Percentiles rank a stretch among this genome's conserved stretches.
Evolutionary conservation across 2,797 vertebrate genomes (phyloP).

Genomic region (Petrocephalus schoutedeni): DNA sequence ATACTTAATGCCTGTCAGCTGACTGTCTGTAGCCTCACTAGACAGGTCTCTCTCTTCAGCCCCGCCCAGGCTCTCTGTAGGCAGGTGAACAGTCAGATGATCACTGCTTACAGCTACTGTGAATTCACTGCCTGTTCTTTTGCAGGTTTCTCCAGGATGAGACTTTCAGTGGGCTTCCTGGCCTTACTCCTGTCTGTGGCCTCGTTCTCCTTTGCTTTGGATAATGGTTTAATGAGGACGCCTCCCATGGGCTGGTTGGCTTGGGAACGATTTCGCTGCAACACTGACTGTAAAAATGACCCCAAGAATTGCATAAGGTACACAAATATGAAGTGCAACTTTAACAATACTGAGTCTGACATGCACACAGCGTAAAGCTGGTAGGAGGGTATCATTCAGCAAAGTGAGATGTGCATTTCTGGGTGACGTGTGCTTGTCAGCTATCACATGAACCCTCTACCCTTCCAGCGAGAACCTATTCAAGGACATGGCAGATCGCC

Average conservation of each 20-base stretch:
- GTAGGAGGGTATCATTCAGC: neutral
- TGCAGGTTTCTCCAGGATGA: conserved; percentile 29
- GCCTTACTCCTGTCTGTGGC: conserved; percentile 39
- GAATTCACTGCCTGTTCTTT: neutral
- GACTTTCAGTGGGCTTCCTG: conserved; percentile 24
- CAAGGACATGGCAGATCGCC: conserved; percentile 81
- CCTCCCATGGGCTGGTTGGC: conserved; percentile 95
- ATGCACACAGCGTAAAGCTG: neutral
- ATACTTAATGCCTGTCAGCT: neutral
- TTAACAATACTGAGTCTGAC: neutral
- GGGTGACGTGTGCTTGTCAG: neutral
- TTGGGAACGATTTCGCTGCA: conserved; percentile 88
- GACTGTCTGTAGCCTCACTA: neutral
- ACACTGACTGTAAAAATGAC: conserved; percentile 73
- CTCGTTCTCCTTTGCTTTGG: conserved; percentile 55
- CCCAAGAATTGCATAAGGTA: conserved; percentile 87
- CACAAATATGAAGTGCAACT: neutral
- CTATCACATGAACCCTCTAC: neutral
- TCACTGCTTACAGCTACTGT: neutral
- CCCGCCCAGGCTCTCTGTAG: neutral
- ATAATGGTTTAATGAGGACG: conserved; percentile 80
- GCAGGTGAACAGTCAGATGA: neutral
- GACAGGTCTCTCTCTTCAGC: neutral
- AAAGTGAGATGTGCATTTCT: neutral
- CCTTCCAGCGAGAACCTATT: conserved; percentile 71